Evolutionary conservation across 2,888 invertebrate genomes (phyloP).

Genomic region (Charanyca ferruginea): DNA sequence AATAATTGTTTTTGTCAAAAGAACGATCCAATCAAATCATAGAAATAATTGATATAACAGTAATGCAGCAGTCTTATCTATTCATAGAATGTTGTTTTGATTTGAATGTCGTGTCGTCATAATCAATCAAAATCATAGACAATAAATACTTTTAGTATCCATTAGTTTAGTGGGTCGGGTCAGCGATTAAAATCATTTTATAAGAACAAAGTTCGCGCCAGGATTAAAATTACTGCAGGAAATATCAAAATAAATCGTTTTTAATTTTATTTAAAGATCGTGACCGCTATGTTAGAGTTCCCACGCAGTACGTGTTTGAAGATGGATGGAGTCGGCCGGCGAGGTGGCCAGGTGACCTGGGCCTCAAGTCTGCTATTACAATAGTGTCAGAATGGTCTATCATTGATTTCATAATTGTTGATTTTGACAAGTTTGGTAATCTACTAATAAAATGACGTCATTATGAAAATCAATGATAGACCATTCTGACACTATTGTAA

Average conservation of each 20-base stretch:
- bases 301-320: too few species aligned
- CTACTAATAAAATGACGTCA: too few species aligned
- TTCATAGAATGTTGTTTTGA: slow-evolving; percentile 36
- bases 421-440: too few species aligned
- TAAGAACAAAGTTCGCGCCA: neutral
- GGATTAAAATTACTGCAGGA: too few species aligned
- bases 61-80: slow-evolving; percentile 17
- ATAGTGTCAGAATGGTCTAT: too few species aligned
- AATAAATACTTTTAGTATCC: neutral
- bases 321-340: neutral
- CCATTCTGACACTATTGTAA: too few species aligned
- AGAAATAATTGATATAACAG: slow-evolving; percentile 33
- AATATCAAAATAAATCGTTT: neutral
- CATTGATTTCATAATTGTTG: too few species aligned
- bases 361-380: too few species aligned
- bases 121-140: slow-evolving; percentile 22
- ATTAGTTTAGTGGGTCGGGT: slow-evolving; percentile 21
- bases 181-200: slow-evolving; percentile 12
- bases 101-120: neutral
- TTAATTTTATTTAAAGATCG: neutral
- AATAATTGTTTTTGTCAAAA: slow-evolving; percentile 57
- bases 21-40: slow-evolving; percentile 42
- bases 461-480: too few species aligned
- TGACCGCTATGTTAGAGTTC: too few species aligned
- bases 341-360: too few species aligned